These are phyloP conservation scores for Odocoileus hemionus DNA, from an alignment of 2,113 vertebrate species.

Conservation along the genomic window DNA sequence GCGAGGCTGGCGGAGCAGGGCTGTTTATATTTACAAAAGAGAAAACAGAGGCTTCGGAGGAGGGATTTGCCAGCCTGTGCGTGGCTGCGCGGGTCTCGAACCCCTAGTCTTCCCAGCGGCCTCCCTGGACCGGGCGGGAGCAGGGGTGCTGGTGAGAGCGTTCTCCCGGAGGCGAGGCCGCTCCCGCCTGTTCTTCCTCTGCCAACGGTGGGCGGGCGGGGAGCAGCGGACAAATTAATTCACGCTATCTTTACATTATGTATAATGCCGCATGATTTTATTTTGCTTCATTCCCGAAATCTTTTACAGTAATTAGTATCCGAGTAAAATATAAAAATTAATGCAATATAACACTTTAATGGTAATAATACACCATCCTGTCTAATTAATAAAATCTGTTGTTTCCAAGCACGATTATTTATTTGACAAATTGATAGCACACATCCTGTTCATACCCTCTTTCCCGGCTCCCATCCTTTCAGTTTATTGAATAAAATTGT, in stretches of 20 bases:
- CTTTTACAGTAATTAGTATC: constrained; percentile 77
- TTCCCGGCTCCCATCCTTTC: constrained; percentile 48
- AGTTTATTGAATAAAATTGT: constrained; percentile 67
- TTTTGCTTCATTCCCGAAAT: constrained; percentile 76
- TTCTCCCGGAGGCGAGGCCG: not conserved
- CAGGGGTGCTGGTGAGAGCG: not conserved
- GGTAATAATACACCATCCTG: constrained; percentile 77
- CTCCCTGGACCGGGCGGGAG: not conserved
- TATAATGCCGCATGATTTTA: constrained; percentile 76
- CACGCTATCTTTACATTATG: constrained; percentile 74
- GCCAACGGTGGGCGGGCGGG: not conserved
- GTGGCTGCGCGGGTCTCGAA: not conserved
- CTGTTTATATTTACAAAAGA: not conserved
- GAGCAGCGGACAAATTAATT: constrained; percentile 66
- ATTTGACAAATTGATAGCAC: constrained; percentile 76
- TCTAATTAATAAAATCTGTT: constrained; percentile 79
- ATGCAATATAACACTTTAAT: constrained; percentile 78
- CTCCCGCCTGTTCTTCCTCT: not conserved
- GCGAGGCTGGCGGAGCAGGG: not conserved
- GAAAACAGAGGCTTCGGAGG: not conserved
- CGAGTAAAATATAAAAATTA: constrained; percentile 76
- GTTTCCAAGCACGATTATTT: constrained; percentile 76
- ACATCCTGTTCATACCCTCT: constrained; percentile 70
- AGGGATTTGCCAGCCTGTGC: not conserved
- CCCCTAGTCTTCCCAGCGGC: not conserved